Evolutionary conservation across 2,888 invertebrate species (phyloP).

Genomic region (Drosophila mayaguana): DNA sequence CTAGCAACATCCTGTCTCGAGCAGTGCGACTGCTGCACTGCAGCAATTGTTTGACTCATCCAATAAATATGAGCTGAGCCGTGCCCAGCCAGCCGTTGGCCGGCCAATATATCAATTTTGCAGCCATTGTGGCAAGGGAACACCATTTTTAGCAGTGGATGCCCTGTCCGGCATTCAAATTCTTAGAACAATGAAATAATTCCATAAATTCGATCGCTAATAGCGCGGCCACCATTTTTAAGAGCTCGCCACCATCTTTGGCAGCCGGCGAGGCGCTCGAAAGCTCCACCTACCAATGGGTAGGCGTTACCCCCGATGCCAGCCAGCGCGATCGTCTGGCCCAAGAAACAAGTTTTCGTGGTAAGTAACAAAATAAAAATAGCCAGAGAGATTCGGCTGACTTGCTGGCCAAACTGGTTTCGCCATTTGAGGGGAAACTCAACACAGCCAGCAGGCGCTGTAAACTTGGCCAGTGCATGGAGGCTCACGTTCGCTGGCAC

Average conservation of each 20-base stretch:
- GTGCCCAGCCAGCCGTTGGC: slow-evolving; percentile 3
- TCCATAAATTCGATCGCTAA: slow-evolving; percentile 81
- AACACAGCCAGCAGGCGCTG: slow-evolving; percentile 56
- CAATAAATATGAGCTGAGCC: slow-evolving; percentile 71
- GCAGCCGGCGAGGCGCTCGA: slow-evolving; percentile 36
- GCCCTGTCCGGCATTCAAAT: slow-evolving; percentile 67
- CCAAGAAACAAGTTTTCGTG: slow-evolving; percentile 67
- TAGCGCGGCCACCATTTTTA: slow-evolving; percentile 82
- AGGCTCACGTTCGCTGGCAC: slow-evolving; percentile 24
- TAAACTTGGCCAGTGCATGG: slow-evolving; percentile 56
- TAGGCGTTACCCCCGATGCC: slow-evolving; percentile 62
- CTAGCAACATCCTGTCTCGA: slow-evolving; percentile 39
- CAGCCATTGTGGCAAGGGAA: slow-evolving; percentile 64
- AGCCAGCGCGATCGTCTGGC: slow-evolving; percentile 48
- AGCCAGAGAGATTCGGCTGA: slow-evolving; percentile 14
- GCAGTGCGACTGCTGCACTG: slow-evolving; percentile 8
- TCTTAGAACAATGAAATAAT: slow-evolving; percentile 82
- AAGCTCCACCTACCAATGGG: slow-evolving; percentile 76
- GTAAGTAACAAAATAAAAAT: slow-evolving; percentile 15
- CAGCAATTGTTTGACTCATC: slow-evolving; percentile 62
- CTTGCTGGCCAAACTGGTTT: slow-evolving; percentile 67
- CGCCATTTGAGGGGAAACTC: slow-evolving; percentile 58
- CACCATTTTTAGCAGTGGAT: slow-evolving; percentile 63
- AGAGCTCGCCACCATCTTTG: slow-evolving; percentile 71
- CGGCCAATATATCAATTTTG: slow-evolving; percentile 67